phyloP scores from a whole-genome alignment of 2,113 vertebrate species.

The Pholis gunnellus region DNA sequence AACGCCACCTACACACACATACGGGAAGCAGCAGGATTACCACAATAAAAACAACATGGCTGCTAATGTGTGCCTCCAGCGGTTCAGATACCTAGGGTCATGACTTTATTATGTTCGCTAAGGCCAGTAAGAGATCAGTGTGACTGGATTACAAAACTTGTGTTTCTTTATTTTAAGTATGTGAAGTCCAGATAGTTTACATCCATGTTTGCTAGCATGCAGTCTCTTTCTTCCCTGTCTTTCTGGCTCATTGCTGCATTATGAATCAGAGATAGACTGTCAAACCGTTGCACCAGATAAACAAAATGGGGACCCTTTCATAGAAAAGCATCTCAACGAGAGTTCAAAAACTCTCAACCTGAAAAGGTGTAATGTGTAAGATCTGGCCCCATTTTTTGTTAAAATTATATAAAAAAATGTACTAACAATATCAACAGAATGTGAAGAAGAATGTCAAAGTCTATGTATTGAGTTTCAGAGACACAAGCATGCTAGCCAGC shows the following conservation, averaged over 20 bases:
- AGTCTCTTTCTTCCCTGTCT: neutral
- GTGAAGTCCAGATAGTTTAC: neutral
- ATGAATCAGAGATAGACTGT: neutral
- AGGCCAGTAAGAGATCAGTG: neutral
- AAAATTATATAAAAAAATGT: too few relatives aligned
- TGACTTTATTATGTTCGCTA: neutral
- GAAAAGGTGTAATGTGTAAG: neutral
- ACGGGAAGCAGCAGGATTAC: conserved; percentile 46
- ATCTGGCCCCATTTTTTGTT: too few relatives aligned
- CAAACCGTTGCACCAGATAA: neutral
- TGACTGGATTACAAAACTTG: neutral
- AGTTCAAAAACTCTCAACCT: neutral
- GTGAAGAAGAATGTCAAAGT: too few relatives aligned
- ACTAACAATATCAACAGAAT: too few relatives aligned
- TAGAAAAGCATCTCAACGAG: neutral
- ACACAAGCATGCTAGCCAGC: too few relatives aligned
- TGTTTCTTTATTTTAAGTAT: neutral
- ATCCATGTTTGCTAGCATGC: neutral
- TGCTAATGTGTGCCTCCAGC: conserved; percentile 28
- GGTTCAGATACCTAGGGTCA: neutral
- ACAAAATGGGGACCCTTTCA: neutral
- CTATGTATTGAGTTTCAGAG: too few relatives aligned
- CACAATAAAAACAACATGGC: conserved; percentile 37
- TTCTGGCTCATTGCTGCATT: neutral
- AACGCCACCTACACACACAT: conserved; percentile 30